Base-by-base conservation (phyloP, 2,113 vertebrate genomes). In the Pseudolaguvia tuberculata region DNA sequence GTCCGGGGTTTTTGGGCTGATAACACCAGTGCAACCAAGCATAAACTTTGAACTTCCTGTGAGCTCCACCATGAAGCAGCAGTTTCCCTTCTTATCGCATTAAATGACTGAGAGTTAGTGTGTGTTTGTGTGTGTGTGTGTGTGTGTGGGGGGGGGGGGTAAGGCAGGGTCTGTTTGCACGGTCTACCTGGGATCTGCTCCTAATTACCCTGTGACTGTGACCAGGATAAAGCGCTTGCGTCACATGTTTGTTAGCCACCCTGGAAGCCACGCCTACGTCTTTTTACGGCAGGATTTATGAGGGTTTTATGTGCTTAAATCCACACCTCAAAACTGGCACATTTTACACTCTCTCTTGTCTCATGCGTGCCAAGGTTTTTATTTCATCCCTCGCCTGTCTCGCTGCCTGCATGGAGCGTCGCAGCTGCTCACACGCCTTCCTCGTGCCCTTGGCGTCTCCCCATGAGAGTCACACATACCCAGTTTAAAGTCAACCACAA, bases 341-440 rank as follows among this genome's bases (percentile, higher is more conserved):
- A 42, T 70, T 70, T 70, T 56, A 53, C 51, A 70, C 68, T 39
- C 68, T 55, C 39, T 42, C 29, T 70, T 0, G 52, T 67, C 68
- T 56, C 15, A 23, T 23, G 29, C 31, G 51, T 39, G 68, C 68
- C 68, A 70, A 25, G 58, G 21, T 8, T 48, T 25, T 47, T 6
- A 13, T 21, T 62, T 15, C 42, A 14, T 17, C 12, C 47, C 29
- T 70, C 51, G 29, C 50, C 68, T 21, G 29, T 56, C 51, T 55
- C 31, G n/a, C n/a, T 42, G 51, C 31, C 51, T 31, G 50, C 63
- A 67, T 47, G 45, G 45, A 48, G 47, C 63, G 23, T 39, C 68
- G 51, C 68, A 70, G 68, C 68, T 70, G 68, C 51, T 70, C 68
- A 17, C 68, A 39, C 51, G 42, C 45, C 18, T 59, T 50, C 45